Base-by-base conservation (phyloP, 2,797 vertebrate genomes). In the Natrix natrix region DNA sequence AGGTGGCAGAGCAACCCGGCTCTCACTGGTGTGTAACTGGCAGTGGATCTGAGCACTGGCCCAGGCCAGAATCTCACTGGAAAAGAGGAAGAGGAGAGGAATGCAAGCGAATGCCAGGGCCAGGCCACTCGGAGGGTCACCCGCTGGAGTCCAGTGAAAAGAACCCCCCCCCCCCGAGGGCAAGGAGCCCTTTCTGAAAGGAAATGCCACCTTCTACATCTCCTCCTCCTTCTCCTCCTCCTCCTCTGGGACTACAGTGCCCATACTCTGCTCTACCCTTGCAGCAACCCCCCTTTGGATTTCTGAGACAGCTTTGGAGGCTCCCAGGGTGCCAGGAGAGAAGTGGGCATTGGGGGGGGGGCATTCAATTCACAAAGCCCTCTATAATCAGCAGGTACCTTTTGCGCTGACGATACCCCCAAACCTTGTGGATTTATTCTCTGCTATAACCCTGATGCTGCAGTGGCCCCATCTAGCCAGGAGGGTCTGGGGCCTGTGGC, bases 11-110 rank as follows among this genome's bases (percentile, higher is more conserved):
- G 98, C 98, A 28, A 99, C 99, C 16, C 99, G 98, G 96, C 97
- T 99, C 97, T 99, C 99, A 0, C 99, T 99, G 97, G 99, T 97
- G 0, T 99, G 99, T 93, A 99, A 99, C 97, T 99, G 99, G 96
- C 99, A 99, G 97, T 99, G 99, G 94, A 99, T 99, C 96, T 99
- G 99, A 12, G 99, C 99, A 0, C 99, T 99, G 96, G 99, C 98
- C 99, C 99, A 99, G 0, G 99, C 99, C 95, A 99, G 96, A 98
- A 99, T 99, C 97, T 99, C 99, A 96, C 99, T 99, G 97, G 26
- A 88, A 78, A 92, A 1, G 91, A 90, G 5, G 93, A 54, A 2
- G 87, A 3, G 8, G 12, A 69, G 92, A 43, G 26, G 87, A n/a
- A 0, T 89, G 66, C 20, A 78, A 61, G 12, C 32, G 87, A 48